phyloP scores from a whole-genome alignment of 37 sponge, comb jelly and placozoan species.

The Aphrocallistes beatrix region DNA sequence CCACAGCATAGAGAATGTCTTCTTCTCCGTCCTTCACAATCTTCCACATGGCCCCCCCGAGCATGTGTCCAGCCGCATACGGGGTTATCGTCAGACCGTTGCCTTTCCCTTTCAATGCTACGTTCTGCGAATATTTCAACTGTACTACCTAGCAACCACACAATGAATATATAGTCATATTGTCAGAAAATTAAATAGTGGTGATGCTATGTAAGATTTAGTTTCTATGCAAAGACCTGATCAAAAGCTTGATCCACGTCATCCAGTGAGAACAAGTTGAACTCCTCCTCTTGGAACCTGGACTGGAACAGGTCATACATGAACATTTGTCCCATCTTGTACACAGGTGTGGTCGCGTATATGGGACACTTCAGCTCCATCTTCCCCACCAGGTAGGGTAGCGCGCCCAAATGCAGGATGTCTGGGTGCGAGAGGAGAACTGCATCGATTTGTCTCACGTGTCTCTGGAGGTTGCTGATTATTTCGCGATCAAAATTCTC shows the following conservation, averaged over 20 bases:
- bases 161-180: neutral
- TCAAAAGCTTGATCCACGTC: conserved; percentile 90
- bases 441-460: conserved; percentile 74
- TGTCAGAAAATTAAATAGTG: neutral
- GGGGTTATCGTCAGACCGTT: conserved; percentile 94
- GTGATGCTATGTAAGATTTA: neutral
- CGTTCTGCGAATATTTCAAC: conserved; percentile 89
- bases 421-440: conserved; percentile 87
- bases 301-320: conserved; percentile 97
- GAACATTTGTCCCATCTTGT: conserved; percentile 99
- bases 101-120: conserved; percentile 82
- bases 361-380: conserved; percentile 84
- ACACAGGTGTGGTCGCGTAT: conserved; percentile 92
- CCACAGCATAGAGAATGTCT: conserved; percentile 95
- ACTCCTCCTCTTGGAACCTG: conserved; percentile 76
- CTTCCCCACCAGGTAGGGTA: conserved; percentile 88
- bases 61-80: conserved; percentile 93
- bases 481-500: conserved; percentile 47
- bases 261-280: conserved; percentile 88
- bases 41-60: conserved; percentile 98
- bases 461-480: conserved; percentile 64
- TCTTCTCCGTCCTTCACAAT: conserved; percentile 97
- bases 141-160: conserved; percentile 37
- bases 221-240: neutral
- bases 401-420: conserved; percentile 67